A percentile compares a stretch with the other conserved stretches of the same genome.
Evolutionary conservation across 2,797 vertebrate genomes (phyloP).

Genomic region (Crocidura indochinensis): DNA sequence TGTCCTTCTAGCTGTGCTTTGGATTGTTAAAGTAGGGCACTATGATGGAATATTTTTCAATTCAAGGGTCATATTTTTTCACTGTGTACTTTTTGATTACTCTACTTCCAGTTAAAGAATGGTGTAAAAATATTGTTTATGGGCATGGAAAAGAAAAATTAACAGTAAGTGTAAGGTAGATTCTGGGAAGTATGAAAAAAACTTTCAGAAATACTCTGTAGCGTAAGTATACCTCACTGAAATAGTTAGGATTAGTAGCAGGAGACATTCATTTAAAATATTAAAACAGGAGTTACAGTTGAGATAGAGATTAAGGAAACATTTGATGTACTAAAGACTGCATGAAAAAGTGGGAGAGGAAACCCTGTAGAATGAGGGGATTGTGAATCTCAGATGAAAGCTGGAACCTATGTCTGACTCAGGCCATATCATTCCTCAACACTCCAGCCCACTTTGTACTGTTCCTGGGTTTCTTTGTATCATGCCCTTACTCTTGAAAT

Average conservation of each 20-base stretch:
- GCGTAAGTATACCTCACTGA: neutral
- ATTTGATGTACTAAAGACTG: neutral
- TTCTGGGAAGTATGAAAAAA: neutral
- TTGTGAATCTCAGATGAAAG: too few relatives aligned
- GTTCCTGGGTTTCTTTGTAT: neutral
- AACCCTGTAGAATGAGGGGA: neutral
- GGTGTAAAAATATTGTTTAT: conserved; percentile 25
- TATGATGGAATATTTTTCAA: neutral
- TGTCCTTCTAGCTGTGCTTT: conserved; percentile 6
- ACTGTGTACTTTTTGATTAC: conserved; percentile 37
- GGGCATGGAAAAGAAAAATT: neutral
- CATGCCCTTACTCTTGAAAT: neutral
- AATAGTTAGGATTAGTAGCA: conserved; percentile 13
- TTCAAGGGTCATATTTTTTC: neutral
- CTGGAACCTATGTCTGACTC: neutral
- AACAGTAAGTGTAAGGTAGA: neutral
- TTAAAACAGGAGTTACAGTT: conserved; percentile 17
- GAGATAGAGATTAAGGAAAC: neutral
- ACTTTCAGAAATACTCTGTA: neutral
- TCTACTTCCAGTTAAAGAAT: conserved; percentile 53
- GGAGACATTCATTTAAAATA: conserved; percentile 16
- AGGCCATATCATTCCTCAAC: neutral
- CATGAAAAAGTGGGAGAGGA: neutral
- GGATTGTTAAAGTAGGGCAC: conserved; percentile 14
- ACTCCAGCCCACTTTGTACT: neutral